phyloP scores from a whole-genome alignment of 2,888 invertebrate species.

The Parthenolecanium corni region DNA sequence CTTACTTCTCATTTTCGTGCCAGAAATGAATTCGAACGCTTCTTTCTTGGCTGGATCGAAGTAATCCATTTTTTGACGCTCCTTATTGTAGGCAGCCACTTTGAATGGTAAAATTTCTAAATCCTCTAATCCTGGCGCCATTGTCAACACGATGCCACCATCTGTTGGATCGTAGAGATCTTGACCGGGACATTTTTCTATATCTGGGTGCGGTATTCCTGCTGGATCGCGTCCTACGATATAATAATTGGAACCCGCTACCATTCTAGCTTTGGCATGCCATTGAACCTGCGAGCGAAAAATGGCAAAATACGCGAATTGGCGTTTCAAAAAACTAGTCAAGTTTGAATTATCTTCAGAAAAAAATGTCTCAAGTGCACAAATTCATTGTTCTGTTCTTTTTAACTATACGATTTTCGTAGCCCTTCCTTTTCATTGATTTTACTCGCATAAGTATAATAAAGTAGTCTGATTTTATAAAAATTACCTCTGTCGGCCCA shows the following conservation, averaged over 20 bases:
- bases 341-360: too few species aligned
- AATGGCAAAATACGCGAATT: too few species aligned
- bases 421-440: too few species aligned
- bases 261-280: constrained; percentile 89
- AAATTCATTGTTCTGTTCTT: too few species aligned
- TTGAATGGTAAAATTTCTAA: constrained; percentile 95
- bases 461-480: too few species aligned
- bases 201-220: constrained; percentile 84
- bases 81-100: constrained; percentile 93
- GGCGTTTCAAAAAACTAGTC: too few species aligned
- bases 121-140: constrained; percentile 83
- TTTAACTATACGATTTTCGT: too few species aligned
- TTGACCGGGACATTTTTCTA: constrained; percentile 41
- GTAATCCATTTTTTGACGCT: constrained; percentile 75
- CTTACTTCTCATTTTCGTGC: constrained; percentile 80
- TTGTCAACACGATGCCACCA: constrained; percentile 79
- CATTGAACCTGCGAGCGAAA: constrained; percentile 60
- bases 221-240: constrained; percentile 98
- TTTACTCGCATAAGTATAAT: too few species aligned
- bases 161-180: constrained; percentile 90
- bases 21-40: constrained; percentile 95
- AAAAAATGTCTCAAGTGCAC: too few species aligned
- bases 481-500: constrained; percentile 92
- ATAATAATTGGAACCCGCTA: constrained; percentile 95
- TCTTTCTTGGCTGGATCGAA: constrained; percentile 79